Percentiles rank a stretch among this genome's conserved stretches.
These are phyloP conservation scores for Nysson spinosus DNA, from an alignment of 2,888 invertebrate genomes.

Conservation along the genomic window DNA sequence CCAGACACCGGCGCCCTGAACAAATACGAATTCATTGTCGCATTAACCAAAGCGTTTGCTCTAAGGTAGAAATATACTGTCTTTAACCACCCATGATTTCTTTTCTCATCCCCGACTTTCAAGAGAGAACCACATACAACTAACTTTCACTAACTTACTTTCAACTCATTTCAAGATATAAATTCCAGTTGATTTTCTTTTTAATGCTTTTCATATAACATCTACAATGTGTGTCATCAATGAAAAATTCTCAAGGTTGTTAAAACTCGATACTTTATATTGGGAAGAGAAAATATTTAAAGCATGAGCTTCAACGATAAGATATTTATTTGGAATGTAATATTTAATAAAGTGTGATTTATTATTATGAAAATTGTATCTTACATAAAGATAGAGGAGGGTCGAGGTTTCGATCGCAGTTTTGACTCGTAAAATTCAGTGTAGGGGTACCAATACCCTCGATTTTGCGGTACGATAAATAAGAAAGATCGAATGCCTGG, in stretches of 20 bases:
- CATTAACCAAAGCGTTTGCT: constrained; percentile 58
- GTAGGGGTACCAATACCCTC: constrained; percentile 1
- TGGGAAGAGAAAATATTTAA: no score
- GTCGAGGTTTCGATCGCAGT: background rate
- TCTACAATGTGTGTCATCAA: no score
- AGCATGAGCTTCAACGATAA: no score
- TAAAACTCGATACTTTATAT: no score
- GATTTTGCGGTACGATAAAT: constrained; percentile 40
- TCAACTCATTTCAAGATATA: no score
- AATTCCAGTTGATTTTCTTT: constrained; percentile 45
- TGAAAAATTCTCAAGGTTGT: no score
- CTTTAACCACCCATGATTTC: constrained; percentile 6
- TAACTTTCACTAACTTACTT: no score
- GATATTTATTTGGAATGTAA: no score
- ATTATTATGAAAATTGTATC: no score
- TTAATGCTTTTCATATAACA: constrained; percentile 6
- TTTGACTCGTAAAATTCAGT: constrained; percentile 13
- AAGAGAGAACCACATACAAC: no score
- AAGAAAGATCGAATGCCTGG: constrained; percentile 32
- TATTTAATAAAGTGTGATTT: no score
- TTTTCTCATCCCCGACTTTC: background rate
- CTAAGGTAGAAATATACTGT: constrained; percentile 22
- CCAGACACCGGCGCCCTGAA: constrained; percentile 51
- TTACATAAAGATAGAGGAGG: no score
- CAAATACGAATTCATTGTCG: constrained; percentile 68